Conservation (phyloP, 2,797 vertebrate genomes). For the Taeniopygia guttata region DNA sequence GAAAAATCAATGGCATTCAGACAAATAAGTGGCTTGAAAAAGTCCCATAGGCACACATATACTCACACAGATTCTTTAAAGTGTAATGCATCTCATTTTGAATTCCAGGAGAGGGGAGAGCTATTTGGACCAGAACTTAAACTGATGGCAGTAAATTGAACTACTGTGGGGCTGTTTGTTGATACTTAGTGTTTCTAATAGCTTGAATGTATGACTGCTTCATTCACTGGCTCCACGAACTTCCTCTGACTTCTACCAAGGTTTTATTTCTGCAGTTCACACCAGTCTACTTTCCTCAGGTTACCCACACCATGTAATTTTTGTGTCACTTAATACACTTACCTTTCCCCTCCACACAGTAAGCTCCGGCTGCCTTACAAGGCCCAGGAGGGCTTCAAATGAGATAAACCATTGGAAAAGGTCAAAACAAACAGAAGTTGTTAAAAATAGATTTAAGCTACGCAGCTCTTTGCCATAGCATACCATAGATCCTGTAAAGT, state of each 20-base stretch:
- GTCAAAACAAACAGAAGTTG: not conserved
- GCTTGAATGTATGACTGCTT: slow-evolving; percentile 1
- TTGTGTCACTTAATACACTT: not conserved
- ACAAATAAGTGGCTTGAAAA: slow-evolving; percentile 87
- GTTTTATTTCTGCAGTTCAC: not conserved
- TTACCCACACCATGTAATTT: not conserved
- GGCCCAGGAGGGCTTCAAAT: not conserved
- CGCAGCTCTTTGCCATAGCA: not conserved
- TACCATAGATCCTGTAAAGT: not conserved
- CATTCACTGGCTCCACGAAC: not conserved
- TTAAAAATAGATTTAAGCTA: not conserved
- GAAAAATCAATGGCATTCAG: slow-evolving; percentile 90
- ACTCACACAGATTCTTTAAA: slow-evolving; percentile 73
- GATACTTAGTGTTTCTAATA: slow-evolving; percentile 56
- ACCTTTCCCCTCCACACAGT: not conserved
- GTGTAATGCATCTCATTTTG: slow-evolving; percentile 78
- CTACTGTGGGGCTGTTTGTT: slow-evolving; percentile 56
- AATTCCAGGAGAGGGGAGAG: slow-evolving; percentile 64
- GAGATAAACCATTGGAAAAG: not conserved
- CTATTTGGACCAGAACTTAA: slow-evolving; percentile 50
- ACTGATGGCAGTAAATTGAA: slow-evolving; percentile 64
- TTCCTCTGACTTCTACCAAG: not conserved
- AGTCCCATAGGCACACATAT: slow-evolving; percentile 76
- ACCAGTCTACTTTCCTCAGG: not conserved
- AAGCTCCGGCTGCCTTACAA: not conserved